Evolutionary conservation across 92 coral and sea anemone species (phyloP).

Genomic region (Galaxea fascicularis): DNA sequence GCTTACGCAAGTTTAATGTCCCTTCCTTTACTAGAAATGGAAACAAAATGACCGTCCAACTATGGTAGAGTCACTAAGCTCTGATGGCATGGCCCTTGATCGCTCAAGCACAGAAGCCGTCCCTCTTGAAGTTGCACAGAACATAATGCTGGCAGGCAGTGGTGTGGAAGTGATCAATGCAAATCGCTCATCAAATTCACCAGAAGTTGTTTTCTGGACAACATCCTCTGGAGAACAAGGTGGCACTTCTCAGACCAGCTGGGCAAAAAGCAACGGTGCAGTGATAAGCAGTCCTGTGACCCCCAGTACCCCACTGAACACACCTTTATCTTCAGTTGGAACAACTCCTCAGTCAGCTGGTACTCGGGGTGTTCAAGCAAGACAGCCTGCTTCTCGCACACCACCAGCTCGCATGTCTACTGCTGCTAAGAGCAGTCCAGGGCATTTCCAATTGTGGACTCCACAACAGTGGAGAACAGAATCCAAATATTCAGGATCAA

Average conservation of each 20-base stretch:
- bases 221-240: constrained; percentile 30
- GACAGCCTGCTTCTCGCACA: neutral
- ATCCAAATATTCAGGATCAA: constrained; percentile 33
- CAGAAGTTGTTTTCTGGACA: constrained; percentile 56
- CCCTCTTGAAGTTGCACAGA: constrained; percentile 22
- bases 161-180: constrained; percentile 24
- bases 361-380: constrained; percentile 13
- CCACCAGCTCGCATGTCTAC: constrained; percentile 1
- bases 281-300: constrained; percentile 15
- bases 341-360: constrained; percentile 10
- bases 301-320: constrained; percentile 66
- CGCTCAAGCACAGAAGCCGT: constrained; percentile 33
- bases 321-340: constrained; percentile 46
- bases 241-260: constrained; percentile 21
- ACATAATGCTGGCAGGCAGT: constrained; percentile 19
- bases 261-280: constrained; percentile 41
- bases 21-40: constrained; percentile 15
- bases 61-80: constrained; percentile 47
- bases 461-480: constrained; percentile 32
- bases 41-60: constrained; percentile 44
- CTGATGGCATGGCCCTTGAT: constrained; percentile 28
- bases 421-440: constrained; percentile 14
- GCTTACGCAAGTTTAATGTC: neutral
- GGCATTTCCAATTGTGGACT: constrained; percentile 4
- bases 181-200: constrained; percentile 28